phyloP scores from a whole-genome alignment of 2,888 invertebrate species.

The Mesoligia furuncula region DNA sequence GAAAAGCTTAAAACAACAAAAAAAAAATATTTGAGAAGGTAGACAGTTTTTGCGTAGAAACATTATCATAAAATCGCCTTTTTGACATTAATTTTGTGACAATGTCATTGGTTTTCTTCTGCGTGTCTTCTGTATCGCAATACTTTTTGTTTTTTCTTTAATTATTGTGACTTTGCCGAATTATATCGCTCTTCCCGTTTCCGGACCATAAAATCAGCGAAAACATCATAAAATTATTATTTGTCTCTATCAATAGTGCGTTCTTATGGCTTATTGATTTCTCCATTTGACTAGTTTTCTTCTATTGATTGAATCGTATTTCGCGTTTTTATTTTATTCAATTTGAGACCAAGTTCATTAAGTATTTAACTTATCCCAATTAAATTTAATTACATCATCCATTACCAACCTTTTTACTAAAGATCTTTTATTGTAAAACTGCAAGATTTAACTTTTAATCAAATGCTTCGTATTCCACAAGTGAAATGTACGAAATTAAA shows the following conservation, averaged over 20 bases:
- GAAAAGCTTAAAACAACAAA: no score
- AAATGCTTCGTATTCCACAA: conserved; percentile 58
- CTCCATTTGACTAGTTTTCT: conserved; percentile 13
- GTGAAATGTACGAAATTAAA: conserved; percentile 72
- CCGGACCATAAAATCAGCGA: conserved; percentile 52
- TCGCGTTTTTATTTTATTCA: background rate
- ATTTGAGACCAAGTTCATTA: background rate
- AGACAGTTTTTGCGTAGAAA: no score
- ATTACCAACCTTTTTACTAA: background rate
- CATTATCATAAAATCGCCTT: no score
- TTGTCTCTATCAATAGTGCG: conserved; percentile 34
- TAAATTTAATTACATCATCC: conserved; percentile 3
- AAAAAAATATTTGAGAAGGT: no score
- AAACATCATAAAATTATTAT: conserved; percentile 63
- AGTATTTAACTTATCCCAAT: background rate
- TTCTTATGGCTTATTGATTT: conserved; percentile 45
- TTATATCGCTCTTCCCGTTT: conserved; percentile 39
- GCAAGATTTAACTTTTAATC: conserved; percentile 62
- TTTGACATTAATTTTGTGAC: background rate
- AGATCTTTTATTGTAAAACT: conserved; percentile 25
- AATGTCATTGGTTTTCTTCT: background rate
- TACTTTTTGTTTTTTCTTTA: conserved; percentile 10
- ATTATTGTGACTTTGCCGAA: conserved; percentile 29
- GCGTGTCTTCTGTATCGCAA: background rate
- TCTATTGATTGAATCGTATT: conserved; percentile 23